Conservation (phyloP, 2,888 invertebrate species). For the Thecocarcelia acutangulata region DNA sequence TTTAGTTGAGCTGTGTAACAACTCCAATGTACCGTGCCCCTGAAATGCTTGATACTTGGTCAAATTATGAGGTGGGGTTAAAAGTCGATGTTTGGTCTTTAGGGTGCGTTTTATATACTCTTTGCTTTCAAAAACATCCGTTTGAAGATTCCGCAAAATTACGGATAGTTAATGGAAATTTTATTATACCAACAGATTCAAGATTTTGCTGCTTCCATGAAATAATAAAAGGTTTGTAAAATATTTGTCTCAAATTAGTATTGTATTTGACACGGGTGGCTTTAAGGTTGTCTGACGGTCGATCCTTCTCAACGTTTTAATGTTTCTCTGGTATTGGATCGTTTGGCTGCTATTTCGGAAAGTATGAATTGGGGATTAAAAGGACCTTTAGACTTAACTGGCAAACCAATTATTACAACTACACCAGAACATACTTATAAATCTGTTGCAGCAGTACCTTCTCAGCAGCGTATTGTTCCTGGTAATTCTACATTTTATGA, state of each 20-base stretch:
- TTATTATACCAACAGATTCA: constrained; percentile 90
- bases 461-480: constrained; percentile 50
- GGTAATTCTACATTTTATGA: constrained; percentile 76
- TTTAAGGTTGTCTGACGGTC: constrained; percentile 86
- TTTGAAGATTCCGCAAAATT: constrained; percentile 98
- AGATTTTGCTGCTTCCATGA: constrained; percentile 93
- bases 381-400: constrained; percentile 84
- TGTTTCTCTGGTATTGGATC: constrained; percentile 90
- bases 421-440: constrained; percentile 72
- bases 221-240: constrained; percentile 86
- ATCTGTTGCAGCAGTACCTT: constrained; percentile 42
- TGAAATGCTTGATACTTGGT: constrained; percentile 99
- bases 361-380: constrained; percentile 91
- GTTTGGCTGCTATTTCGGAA: constrained; percentile 93
- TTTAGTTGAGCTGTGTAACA: constrained; percentile 82
- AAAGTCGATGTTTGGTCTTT: constrained; percentile 98
- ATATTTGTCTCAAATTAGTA: background rate
- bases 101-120: constrained; percentile 95
- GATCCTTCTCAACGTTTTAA: constrained; percentile 92
- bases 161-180: constrained; percentile 98
- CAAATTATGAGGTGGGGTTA: constrained; percentile 94
- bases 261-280: background rate
- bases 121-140: constrained; percentile 97
- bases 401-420: constrained; percentile 78
- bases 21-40: constrained; percentile 99